These are phyloP conservation scores for Hyalella azteca DNA, from an alignment of 2,888 invertebrate genomes.

Conservation along the genomic window DNA sequence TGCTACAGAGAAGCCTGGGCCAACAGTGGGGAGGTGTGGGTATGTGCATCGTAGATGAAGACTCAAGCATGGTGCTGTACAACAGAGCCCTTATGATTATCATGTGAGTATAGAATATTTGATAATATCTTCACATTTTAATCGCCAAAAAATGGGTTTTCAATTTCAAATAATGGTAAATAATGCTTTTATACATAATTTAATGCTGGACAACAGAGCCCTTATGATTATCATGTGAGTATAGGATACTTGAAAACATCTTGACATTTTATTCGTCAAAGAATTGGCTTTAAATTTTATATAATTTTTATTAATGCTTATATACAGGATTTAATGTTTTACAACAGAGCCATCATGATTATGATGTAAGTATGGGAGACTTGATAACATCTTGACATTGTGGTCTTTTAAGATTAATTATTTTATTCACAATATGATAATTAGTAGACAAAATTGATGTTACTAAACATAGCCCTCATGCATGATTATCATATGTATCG, in stretches of 20 bases:
- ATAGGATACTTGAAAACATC: not conserved
- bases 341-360: not conserved
- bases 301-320: too few species aligned
- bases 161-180: too few species aligned
- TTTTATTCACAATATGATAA: too few species aligned
- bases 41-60: not conserved
- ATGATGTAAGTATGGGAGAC: not conserved
- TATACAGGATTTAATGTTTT: too few species aligned
- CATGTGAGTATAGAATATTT: not conserved
- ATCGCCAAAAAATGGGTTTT: too few species aligned
- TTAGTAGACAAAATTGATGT: too few species aligned
- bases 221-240: conserved; percentile 12
- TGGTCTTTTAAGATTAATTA: too few species aligned
- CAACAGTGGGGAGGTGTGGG: conserved; percentile 13
- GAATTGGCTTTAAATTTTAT: too few species aligned
- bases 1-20: not conserved
- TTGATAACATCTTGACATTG: not conserved
- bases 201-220: not conserved
- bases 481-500: too few species aligned
- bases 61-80: not conserved
- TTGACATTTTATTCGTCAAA: too few species aligned
- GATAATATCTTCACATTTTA: not conserved
- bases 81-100: not conserved
- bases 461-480: not conserved
- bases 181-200: too few species aligned